These are phyloP conservation scores for Thecophora atra DNA, from an alignment of 2,888 invertebrate genomes.

Conservation along the genomic window DNA sequence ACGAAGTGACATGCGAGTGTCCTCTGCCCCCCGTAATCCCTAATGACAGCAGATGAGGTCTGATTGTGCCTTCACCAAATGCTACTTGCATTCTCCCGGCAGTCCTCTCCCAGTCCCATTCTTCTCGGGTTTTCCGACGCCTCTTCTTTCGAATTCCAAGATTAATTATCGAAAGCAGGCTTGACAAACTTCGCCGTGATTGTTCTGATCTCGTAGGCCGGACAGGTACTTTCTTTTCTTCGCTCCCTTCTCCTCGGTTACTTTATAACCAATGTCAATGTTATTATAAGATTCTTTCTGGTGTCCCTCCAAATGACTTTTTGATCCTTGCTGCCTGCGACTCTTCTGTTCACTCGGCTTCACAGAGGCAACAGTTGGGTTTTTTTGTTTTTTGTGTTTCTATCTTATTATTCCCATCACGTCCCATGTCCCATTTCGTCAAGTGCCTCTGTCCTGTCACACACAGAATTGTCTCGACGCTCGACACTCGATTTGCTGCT, in stretches of 20 bases:
- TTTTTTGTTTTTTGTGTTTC: background rate
- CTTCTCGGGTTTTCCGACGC: background rate
- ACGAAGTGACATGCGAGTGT: conserved; percentile 4
- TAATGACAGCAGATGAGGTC: background rate
- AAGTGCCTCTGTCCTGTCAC: conserved; percentile 31
- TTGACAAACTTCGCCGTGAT: conserved; percentile 16
- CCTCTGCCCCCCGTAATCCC: background rate
- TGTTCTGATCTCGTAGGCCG: conserved; percentile 16
- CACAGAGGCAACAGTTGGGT: background rate
- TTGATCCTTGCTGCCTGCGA: background rate
- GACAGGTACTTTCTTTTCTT: conserved; percentile 2
- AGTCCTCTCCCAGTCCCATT: background rate
- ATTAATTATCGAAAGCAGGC: background rate
- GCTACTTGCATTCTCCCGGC: conserved; percentile 12
- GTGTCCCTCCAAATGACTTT: conserved; percentile 18
- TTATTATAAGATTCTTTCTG: conserved; percentile 15
- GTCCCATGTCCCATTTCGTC: conserved; percentile 6
- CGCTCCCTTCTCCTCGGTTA: background rate
- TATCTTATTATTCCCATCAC: background rate
- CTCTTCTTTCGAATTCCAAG: background rate
- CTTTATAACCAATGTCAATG: background rate
- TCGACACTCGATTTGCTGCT: conserved; percentile 18
- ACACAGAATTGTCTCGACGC: background rate
- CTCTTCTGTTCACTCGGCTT: background rate
- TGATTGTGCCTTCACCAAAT: too few relatives aligned